Percentiles rank a stretch among this genome's conserved stretches.
phyloP scores from a whole-genome alignment of 1,140 invertebrate species.

The Oscheius sp. region DNA sequence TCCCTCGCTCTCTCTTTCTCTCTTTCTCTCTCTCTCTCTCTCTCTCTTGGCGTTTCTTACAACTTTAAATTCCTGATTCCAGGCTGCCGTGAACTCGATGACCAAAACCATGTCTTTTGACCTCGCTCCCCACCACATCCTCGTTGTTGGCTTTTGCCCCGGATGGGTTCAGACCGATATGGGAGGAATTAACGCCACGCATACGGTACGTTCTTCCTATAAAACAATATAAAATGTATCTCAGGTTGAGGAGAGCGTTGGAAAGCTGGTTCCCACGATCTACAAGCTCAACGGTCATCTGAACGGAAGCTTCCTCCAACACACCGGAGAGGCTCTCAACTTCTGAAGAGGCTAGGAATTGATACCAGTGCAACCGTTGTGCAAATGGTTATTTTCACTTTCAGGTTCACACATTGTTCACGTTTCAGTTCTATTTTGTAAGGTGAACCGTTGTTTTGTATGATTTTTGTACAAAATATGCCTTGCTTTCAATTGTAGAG shows the following conservation, averaged over 20 bases:
- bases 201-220: no score
- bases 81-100: slow-evolving; percentile 80
- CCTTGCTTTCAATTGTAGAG: no score
- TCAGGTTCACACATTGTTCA: no score
- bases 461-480: no score
- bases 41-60: no score
- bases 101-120: slow-evolving; percentile 81
- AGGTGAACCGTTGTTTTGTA: no score
- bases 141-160: slow-evolving; percentile 76
- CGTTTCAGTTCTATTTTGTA: no score
- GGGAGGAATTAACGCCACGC: slow-evolving; percentile 76
- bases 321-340: not conserved
- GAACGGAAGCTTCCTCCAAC: slow-evolving; percentile 69
- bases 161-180: slow-evolving; percentile 87
- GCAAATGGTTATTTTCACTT: no score
- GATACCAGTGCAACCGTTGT: no score
- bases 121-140: slow-evolving; percentile 73
- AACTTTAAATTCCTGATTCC: no score
- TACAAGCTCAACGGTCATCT: slow-evolving; percentile 68
- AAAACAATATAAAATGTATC: no score
- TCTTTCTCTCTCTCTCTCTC: not conserved
- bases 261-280: slow-evolving; percentile 70
- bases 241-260: slow-evolving; percentile 70
- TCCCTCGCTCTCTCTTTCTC: slow-evolving; percentile 53
- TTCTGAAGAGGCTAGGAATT: not conserved